Evolutionary conservation across 2,797 vertebrate genomes (phyloP).

Genomic region (Leuciscus waleckii): DNA sequence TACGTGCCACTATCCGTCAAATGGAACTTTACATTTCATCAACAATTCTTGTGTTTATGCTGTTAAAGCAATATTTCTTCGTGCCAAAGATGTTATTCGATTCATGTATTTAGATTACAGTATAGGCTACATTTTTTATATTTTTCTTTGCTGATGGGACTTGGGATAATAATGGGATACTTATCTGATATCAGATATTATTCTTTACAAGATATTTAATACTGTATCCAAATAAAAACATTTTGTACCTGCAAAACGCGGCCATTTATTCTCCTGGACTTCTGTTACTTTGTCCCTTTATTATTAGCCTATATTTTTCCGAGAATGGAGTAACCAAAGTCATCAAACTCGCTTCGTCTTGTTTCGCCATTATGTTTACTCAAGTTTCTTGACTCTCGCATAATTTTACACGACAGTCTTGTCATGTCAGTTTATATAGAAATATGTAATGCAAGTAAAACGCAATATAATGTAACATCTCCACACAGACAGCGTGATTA

Average conservation of each 20-base stretch:
- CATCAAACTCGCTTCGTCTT: not conserved
- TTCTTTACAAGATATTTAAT: constrained; percentile 63
- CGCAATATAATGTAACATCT: not conserved
- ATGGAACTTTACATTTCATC: not conserved
- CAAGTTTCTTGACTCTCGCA: not conserved
- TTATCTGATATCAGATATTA: constrained; percentile 40
- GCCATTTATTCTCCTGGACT: constrained; percentile 29
- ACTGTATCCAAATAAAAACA: constrained; percentile 74
- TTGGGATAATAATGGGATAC: constrained; percentile 3
- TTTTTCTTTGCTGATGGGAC: not conserved
- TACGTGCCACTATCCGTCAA: not conserved
- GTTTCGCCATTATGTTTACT: too few species aligned
- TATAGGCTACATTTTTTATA: not conserved
- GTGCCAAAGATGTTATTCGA: constrained; percentile 32
- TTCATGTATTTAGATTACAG: not conserved
- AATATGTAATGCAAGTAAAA: not conserved
- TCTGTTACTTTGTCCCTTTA: not conserved
- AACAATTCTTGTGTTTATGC: not conserved
- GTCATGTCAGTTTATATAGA: not conserved
- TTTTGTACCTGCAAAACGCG: constrained; percentile 67
- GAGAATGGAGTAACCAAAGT: constrained; percentile 1
- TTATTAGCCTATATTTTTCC: not conserved
- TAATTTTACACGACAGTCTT: not conserved
- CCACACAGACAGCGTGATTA: not conserved
- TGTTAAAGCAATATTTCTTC: not conserved